Evolutionary conservation across 1,140 invertebrate species (phyloP).

Genomic region (Nasonia longicornis): DNA sequence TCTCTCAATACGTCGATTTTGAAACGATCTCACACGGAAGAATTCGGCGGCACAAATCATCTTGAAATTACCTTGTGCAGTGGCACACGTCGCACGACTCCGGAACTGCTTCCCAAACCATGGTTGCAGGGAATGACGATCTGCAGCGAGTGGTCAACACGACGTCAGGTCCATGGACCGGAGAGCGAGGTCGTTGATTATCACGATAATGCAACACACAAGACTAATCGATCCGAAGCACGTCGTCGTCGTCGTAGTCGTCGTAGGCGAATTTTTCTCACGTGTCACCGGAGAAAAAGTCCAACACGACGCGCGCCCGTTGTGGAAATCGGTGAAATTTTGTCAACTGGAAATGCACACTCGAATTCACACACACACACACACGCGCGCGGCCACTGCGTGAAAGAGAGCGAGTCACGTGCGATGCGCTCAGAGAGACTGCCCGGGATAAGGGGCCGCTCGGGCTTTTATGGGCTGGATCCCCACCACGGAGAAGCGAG

Average conservation of each 20-base stretch:
- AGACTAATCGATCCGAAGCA: too few relatives aligned
- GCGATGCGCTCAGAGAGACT: background rate
- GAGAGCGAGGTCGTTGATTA: too few relatives aligned
- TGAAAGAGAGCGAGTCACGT: background rate
- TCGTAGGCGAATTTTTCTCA: too few relatives aligned
- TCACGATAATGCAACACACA: too few relatives aligned
- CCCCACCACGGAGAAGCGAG: background rate
- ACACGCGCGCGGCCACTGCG: background rate
- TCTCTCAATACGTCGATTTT: too few relatives aligned
- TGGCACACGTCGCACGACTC: constrained; percentile 61
- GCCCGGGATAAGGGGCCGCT: constrained; percentile 1
- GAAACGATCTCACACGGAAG: too few relatives aligned
- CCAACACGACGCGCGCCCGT: too few relatives aligned
- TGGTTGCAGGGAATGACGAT: constrained; percentile 30
- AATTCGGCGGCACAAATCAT: background rate
- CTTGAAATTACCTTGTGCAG: constrained; percentile 60
- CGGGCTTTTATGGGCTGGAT: constrained; percentile 24
- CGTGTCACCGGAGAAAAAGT: too few relatives aligned
- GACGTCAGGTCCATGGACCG: background rate
- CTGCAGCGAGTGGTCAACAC: background rate
- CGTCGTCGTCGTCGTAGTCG: too few relatives aligned
- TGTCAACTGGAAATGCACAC: too few relatives aligned
- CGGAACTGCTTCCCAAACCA: constrained; percentile 56
- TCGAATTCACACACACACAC: too few relatives aligned
- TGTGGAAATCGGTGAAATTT: too few relatives aligned